Conservation (phyloP, 1,140 invertebrate genomes). For the Drosophila littoralis region DNA sequence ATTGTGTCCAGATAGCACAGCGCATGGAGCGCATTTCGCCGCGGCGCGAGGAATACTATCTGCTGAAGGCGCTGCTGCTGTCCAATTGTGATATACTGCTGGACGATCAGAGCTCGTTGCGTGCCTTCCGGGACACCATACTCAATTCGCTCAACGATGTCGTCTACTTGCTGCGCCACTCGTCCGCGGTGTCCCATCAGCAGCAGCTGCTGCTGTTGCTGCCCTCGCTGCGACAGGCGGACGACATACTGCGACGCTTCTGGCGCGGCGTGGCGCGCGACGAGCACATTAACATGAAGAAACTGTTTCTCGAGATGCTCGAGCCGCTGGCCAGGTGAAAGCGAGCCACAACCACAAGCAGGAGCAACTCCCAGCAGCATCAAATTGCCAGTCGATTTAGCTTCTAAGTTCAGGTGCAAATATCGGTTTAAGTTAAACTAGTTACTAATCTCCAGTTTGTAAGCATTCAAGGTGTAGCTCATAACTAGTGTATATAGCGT, state of each 20-base stretch:
- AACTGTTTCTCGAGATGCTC: slow-evolving; percentile 98
- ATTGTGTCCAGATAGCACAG: slow-evolving; percentile 93
- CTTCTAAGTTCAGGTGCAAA: slow-evolving; percentile 70
- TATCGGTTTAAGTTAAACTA: slow-evolving; percentile 63
- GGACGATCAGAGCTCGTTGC: slow-evolving; percentile 92
- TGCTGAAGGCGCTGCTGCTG: slow-evolving; percentile 96
- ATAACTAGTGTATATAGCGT: slow-evolving; percentile 42
- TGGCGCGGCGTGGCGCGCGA: slow-evolving; percentile 95
- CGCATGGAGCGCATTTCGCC: slow-evolving; percentile 93
- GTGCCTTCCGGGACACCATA: slow-evolving; percentile 94
- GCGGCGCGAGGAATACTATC: slow-evolving; percentile 95
- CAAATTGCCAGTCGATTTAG: slow-evolving; percentile 41
- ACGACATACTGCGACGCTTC: slow-evolving; percentile 93
- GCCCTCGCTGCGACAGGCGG: slow-evolving; percentile 94
- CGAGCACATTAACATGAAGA: slow-evolving; percentile 96
- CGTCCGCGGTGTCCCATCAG: slow-evolving; percentile 88
- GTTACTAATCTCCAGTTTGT: slow-evolving; percentile 34
- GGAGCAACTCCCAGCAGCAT: background rate
- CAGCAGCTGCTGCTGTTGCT: slow-evolving; percentile 95
- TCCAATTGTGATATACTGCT: slow-evolving; percentile 96
- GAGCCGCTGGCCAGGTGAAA: slow-evolving; percentile 86
- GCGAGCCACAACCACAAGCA: background rate
- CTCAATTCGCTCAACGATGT: slow-evolving; percentile 94
- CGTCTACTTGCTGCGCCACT: slow-evolving; percentile 90
- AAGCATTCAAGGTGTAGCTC: slow-evolving; percentile 63